Evolutionary conservation across 2,113 vertebrate species (phyloP).

Genomic region (Podilymbus podiceps): DNA sequence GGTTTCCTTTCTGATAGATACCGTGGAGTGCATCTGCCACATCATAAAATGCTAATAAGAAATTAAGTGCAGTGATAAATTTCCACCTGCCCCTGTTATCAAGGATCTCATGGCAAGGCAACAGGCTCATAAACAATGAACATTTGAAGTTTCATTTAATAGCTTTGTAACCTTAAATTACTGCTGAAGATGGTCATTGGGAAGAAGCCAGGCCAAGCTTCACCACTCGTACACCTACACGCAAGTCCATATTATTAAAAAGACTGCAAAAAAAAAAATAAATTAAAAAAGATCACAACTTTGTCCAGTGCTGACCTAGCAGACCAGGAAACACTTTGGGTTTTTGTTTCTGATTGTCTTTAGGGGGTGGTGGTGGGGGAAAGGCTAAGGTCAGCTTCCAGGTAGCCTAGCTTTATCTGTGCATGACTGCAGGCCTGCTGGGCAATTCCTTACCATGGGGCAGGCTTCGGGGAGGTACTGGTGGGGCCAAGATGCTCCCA

Average conservation of each 20-base stretch:
- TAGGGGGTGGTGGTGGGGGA: no score
- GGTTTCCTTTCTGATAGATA: not conserved
- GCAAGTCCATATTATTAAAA: not conserved
- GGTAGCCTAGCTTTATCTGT: not conserved
- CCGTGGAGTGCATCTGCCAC: not conserved
- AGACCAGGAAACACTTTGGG: not conserved
- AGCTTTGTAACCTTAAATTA: conserved; percentile 2
- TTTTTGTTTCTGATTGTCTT: not conserved
- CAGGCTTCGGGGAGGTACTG: conserved; percentile 87
- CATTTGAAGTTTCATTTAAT: not conserved
- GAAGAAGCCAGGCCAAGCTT: not conserved
- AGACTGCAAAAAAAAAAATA: not conserved
- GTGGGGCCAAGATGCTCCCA: conserved; percentile 83
- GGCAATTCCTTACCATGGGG: conserved; percentile 82
- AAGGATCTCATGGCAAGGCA: conserved; percentile 47
- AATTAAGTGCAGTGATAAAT: not conserved
- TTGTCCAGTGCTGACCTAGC: not conserved
- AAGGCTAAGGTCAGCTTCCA: not conserved
- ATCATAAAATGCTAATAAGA: not conserved
- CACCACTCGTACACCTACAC: not conserved
- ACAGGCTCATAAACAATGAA: conserved; percentile 3
- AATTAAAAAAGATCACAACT: not conserved
- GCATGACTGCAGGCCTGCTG: conserved; percentile 40
- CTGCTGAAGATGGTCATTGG: not conserved
- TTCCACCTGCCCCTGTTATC: not conserved